phyloP scores from a whole-genome alignment of 2,888 invertebrate genomes.

The Ennomos erosarius region DNA sequence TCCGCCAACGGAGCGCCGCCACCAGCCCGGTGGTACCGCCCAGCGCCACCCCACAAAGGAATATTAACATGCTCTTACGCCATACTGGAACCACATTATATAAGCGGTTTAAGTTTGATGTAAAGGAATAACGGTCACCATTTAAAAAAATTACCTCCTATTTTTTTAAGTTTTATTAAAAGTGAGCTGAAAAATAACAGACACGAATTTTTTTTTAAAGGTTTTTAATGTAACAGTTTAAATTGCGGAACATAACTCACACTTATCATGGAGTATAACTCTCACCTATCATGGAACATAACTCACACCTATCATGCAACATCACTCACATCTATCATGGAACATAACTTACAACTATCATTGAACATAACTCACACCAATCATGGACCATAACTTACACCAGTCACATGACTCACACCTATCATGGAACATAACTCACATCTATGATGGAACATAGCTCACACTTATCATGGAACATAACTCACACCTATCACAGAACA shows the following conservation, averaged over 20 bases:
- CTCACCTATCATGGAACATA: conserved; percentile 75
- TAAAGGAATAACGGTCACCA: no score
- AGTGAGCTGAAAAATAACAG: no score
- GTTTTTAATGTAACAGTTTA: no score
- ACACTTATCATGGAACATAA: no score
- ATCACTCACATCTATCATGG: conserved; percentile 68
- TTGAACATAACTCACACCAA: conserved; percentile 52
- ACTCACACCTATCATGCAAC: conserved; percentile 52
- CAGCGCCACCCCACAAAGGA: conserved; percentile 63
- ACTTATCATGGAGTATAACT: neutral
- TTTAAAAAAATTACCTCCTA: no score
- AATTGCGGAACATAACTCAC: no score
- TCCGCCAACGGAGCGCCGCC: conserved; percentile 60
- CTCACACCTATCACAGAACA: neutral
- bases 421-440: conserved; percentile 70
- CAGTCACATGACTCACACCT: conserved; percentile 59
- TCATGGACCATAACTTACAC: conserved; percentile 47
- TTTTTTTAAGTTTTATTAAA: no score
- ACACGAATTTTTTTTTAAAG: no score
- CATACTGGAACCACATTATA: conserved; percentile 64
- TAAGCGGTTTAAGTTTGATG: no score
- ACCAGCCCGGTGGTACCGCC: conserved; percentile 69
- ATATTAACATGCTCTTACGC: conserved; percentile 76
- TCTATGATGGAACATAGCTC: conserved; percentile 62
- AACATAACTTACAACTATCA: conserved; percentile 67